A percentile compares a stretch with the other conserved stretches of the same genome.
phyloP scores from a whole-genome alignment of 2,888 invertebrate species.

The Polyommatus icarus region DNA sequence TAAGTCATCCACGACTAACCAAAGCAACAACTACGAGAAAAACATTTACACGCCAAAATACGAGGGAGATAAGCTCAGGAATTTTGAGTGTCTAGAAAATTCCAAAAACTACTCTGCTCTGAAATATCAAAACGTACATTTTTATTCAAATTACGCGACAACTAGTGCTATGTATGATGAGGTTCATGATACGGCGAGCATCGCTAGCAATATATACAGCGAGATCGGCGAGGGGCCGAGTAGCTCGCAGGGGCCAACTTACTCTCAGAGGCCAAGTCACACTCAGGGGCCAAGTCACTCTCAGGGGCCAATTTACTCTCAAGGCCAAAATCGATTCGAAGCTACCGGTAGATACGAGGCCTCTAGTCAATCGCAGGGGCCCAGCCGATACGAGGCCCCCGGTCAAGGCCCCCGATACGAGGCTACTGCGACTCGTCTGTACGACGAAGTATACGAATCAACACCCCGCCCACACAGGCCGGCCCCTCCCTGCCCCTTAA shows the following conservation, averaged over 20 bases:
- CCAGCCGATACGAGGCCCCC: conserved; percentile 18
- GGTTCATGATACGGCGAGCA: conserved; percentile 65
- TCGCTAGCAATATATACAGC: conserved; percentile 66
- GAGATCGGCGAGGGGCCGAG: conserved; percentile 56
- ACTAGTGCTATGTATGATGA: conserved; percentile 59
- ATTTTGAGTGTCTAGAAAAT: conserved; percentile 65
- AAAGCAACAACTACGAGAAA: conserved; percentile 63
- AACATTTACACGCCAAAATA: conserved; percentile 70
- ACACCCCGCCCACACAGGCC: conserved; percentile 80
- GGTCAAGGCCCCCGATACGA: neutral
- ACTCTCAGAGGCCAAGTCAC: conserved; percentile 6
- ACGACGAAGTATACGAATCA: conserved; percentile 68
- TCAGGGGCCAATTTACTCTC: neutral
- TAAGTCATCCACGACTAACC: conserved; percentile 62
- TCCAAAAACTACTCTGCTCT: conserved; percentile 71
- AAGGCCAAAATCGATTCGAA: neutral
- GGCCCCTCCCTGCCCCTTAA: conserved; percentile 79
- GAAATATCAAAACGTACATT: conserved; percentile 68
- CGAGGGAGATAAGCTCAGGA: conserved; percentile 63
- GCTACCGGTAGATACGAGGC: neutral
- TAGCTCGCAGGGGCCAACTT: conserved; percentile 1
- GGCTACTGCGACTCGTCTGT: conserved; percentile 53
- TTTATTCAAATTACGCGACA: conserved; percentile 49
- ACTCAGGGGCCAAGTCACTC: neutral
- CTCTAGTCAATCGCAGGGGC: neutral